Percentiles rank a stretch among this genome's conserved stretches.
Conservation (phyloP, 2,797 vertebrate genomes). For the Lophotriccus pileatus region DNA sequence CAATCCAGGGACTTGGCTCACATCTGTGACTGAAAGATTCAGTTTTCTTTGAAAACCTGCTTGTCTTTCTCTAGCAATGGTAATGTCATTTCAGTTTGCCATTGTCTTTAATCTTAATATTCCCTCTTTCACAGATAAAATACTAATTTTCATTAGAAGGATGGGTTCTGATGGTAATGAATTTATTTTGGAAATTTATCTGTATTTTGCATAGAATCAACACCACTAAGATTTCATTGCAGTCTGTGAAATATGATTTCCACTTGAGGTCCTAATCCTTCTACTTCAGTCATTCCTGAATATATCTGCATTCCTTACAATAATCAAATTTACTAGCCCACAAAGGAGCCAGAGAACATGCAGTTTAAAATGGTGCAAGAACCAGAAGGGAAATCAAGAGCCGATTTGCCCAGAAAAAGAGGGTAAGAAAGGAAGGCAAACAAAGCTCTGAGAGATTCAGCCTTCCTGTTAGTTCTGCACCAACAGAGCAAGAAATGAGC, state of each 20-base stretch:
- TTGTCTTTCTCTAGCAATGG: not conserved
- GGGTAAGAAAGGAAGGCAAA: not conserved
- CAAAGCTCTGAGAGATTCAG: not conserved
- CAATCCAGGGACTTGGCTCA: not conserved
- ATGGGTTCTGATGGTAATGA: not conserved
- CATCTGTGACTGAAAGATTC: not conserved
- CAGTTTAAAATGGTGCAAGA: not conserved
- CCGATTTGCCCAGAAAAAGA: not conserved
- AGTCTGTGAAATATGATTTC: not conserved
- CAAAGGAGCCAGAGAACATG: not conserved
- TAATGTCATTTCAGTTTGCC: not conserved
- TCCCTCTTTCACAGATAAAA: not conserved
- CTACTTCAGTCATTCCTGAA: not conserved
- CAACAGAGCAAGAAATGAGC: not conserved
- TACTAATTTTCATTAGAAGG: not conserved
- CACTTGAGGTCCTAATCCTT: not conserved
- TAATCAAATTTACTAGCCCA: not conserved
- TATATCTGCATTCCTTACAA: not conserved
- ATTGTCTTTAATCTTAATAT: not conserved
- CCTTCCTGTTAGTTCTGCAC: not conserved
- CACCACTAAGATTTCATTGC: not conserved
- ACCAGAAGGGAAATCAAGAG: not conserved
- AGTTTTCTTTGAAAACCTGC: not conserved
- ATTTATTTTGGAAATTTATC: not conserved
- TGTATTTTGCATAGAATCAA: not conserved